Evolutionary conservation across 2,888 invertebrate species (phyloP), one percentile per base, ranked within the genome.

Genomic region (Lithophane socia): DNA sequence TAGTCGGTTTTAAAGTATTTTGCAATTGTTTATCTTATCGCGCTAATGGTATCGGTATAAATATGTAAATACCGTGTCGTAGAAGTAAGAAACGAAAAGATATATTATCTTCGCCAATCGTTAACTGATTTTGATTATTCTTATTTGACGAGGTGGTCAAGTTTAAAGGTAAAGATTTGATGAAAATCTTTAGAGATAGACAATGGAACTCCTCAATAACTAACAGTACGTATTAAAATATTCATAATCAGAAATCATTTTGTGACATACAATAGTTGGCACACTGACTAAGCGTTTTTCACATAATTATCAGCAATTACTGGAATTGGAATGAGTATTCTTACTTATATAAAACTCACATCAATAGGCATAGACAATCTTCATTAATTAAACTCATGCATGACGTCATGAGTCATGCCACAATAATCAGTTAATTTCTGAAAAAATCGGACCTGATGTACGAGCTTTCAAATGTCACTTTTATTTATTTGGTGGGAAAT

Each of bases 21-120:
- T 49, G 18, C 13, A 60, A n/a, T 49, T 58, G 73, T 69, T 58
- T 73, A 58, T 69, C 49, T 24, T 60, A 24, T 58, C 37, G 37
- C 24, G 42, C 9, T 54, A 52, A 66, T 66, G 24, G 37, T 64
- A 42, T 42, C 37, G 21, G 18, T 37, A 18, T n/a, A 16, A n/a
- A 64, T 65, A 65, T 10, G 8, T 49, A 9, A 21, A 52, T 16
- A 37, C 16, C 16, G n/a, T 54, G 16, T 52, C 52, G 52, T 52
- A 29, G 49, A 52, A 4, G 21, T 52, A 21, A 37, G 16, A 47
- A 16, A 52, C 18, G 13, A 21, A 56, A 4, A 0, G n/a, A 56
- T n/a, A 29, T 29, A 29, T 29, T 29, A 56, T 56, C n/a, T 56
- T 24, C 24, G 13, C n/a, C 56, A 58, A 58, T 56, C 12, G n/a